phyloP scores from a whole-genome alignment of 2,888 invertebrate species.

The Metallyticus violacea region DNA sequence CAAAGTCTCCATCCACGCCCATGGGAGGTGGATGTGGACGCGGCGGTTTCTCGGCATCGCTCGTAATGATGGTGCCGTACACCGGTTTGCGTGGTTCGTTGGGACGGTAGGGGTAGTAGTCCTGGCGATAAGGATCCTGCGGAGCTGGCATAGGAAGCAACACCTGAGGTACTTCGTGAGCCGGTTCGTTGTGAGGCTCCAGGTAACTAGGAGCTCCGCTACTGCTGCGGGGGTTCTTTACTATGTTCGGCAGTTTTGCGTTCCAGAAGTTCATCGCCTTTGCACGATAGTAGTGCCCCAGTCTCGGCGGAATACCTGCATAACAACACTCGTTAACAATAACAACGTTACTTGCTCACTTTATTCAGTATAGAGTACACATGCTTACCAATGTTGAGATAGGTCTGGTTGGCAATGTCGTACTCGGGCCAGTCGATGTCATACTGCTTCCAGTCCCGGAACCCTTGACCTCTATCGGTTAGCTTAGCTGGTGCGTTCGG shows the following conservation, averaged over 20 bases:
- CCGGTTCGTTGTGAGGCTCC: slow-evolving; percentile 42
- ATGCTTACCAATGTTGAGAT: slow-evolving; percentile 69
- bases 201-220: background rate
- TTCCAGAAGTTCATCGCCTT: slow-evolving; percentile 83
- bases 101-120: background rate
- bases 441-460: slow-evolving; percentile 16
- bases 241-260: slow-evolving; percentile 71
- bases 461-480: background rate
- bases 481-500: slow-evolving; percentile 7
- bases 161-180: background rate
- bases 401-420: slow-evolving; percentile 69
- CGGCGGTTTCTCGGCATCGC: background rate
- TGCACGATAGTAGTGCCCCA: slow-evolving; percentile 71
- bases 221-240: slow-evolving; percentile 49
- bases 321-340: slow-evolving; percentile 28
- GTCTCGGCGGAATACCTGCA: slow-evolving; percentile 72
- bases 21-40: background rate
- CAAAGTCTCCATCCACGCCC: background rate
- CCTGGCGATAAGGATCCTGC: background rate
- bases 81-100: background rate
- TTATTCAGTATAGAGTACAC: too few species aligned
- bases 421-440: slow-evolving; percentile 84
- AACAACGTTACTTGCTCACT: too few species aligned
- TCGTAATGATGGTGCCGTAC: slow-evolving; percentile 15
- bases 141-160: background rate